A percentile compares a stretch with the other conserved stretches of the same genome.
These are phyloP conservation scores for Dendrophyllia cribrosa DNA, from an alignment of 64 coral and sea anemone genomes.

Conservation along the genomic window DNA sequence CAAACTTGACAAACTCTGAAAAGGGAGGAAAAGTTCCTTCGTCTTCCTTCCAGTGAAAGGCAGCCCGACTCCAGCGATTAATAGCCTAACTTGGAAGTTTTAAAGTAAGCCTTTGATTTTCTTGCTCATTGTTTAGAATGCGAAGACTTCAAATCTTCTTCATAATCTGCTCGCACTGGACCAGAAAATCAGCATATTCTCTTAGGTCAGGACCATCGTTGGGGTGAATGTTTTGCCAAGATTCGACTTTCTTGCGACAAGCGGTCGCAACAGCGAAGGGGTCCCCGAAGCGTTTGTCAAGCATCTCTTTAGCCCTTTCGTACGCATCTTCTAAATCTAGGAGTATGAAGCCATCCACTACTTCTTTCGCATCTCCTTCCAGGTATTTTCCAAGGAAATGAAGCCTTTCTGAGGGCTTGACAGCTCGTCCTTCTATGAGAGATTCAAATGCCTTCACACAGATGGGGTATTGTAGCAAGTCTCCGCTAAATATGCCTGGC, in stretches of 20 bases:
- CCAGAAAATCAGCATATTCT: too few species aligned
- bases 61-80: constrained; percentile 54
- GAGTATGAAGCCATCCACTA: constrained; percentile 62
- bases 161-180: constrained; percentile 20
- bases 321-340: constrained; percentile 58
- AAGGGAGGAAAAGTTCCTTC: constrained; percentile 65
- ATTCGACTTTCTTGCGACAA: constrained; percentile 58
- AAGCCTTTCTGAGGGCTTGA: constrained; percentile 31
- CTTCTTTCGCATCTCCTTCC: constrained; percentile 64
- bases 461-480: constrained; percentile 41
- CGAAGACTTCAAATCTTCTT: constrained; percentile 43
- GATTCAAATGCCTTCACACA: constrained; percentile 70
- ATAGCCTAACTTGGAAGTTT: constrained; percentile 63
- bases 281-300: constrained; percentile 65
- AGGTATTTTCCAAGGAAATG: constrained; percentile 68
- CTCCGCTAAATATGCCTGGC: constrained; percentile 24
- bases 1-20: constrained; percentile 54
- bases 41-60: constrained; percentile 29
- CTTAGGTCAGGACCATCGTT: too few species aligned
- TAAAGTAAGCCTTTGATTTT: constrained; percentile 39
- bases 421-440: constrained; percentile 54
- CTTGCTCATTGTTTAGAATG: constrained; percentile 61
- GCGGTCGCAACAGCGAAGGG: constrained; percentile 33
- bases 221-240: constrained; percentile 19
- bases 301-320: constrained; percentile 60